Base-by-base conservation (phyloP, 2,113 vertebrate species). In the Alligator sinensis region DNA sequence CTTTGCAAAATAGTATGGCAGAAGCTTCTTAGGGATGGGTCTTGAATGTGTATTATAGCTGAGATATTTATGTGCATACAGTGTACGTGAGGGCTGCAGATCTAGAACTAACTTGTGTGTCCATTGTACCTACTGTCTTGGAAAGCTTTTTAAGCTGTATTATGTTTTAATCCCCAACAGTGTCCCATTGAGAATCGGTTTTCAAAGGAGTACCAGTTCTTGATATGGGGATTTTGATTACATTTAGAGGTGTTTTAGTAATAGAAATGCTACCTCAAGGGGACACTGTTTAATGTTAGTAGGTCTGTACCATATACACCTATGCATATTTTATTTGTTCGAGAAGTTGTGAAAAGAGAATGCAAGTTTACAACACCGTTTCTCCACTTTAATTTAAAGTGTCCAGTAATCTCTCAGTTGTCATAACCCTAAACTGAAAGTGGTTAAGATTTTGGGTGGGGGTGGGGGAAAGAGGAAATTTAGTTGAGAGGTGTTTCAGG, bases 211-310 rank as follows among this genome's bases (percentile, higher is more conserved):
- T 88, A 92, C 81, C 83, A 93, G 77, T 88, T 97, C 90, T 95
- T 88, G 93, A 92, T 92, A 90, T 87, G 81, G 94, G 97, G 92
- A 78, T 96, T 95, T 97, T 95, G 97, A 74, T 96, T 91, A 93
- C 88, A 88, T 92, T 47, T 97, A 80, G 88, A 95, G 93, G 94
- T 96, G 96, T 93, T 96, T 96, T 88, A 97, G 94, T 97, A 95
- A 96, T 97, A 97, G 97, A 94, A 88, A 94, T 98, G 97, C 97
- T 98, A 98, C 98, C 98, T 98, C 97, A 97, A 88, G 97, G 22
- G 60, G 93, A 97, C 95, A 95, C 96, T 97, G 95, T 97, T 97
- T 47, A 95, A 93, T 79, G 68, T 91, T 94, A 88, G 91, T 58
- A 60, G 94, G 96, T 95, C 91, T 98, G 96, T 96, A 97, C 87